Conservation (phyloP, 2,113 vertebrate genomes). For the Mesembrinibis cayennensis region DNA sequence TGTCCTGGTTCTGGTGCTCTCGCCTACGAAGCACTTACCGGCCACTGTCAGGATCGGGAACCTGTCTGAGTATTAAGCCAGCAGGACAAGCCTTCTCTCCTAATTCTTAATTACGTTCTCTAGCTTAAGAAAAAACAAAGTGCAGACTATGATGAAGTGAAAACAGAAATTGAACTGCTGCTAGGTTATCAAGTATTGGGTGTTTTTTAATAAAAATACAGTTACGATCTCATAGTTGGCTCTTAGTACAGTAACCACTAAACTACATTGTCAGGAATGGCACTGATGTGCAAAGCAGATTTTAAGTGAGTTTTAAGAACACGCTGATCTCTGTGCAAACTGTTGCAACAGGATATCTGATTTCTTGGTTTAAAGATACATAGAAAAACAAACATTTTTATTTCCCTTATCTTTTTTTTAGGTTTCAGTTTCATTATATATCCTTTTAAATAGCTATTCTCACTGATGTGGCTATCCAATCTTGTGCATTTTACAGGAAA, state of each 20-base stretch:
- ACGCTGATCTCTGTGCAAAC: background rate
- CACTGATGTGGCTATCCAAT: background rate
- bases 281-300: background rate
- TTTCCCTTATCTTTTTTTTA: background rate
- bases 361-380: background rate
- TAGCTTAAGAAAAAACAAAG: background rate
- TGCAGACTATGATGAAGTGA: background rate
- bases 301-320: background rate
- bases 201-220: background rate
- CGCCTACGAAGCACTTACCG: rapidly evolving
- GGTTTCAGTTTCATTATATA: background rate
- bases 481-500: background rate
- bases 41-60: background rate
- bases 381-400: background rate
- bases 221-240: background rate
- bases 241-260: background rate
- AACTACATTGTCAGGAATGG: background rate
- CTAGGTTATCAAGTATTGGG: background rate
- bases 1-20: background rate
- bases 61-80: background rate
- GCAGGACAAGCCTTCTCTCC: background rate
- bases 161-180: background rate
- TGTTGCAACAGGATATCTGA: background rate
- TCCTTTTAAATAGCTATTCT: background rate
- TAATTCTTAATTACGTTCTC: background rate